These are phyloP conservation scores for Sinonovacula constricta DNA, from an alignment of 1,140 invertebrate genomes.

Conservation along the genomic window DNA sequence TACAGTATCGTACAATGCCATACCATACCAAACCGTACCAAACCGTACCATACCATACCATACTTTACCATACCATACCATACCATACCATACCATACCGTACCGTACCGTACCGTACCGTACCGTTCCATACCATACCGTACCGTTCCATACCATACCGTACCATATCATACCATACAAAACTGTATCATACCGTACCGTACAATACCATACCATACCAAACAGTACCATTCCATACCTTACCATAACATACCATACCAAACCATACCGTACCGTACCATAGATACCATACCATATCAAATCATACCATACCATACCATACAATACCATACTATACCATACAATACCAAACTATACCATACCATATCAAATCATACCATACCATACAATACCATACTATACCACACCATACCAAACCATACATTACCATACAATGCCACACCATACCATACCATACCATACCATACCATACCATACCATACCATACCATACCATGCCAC, in stretches of 20 bases:
- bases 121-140: slow-evolving; percentile 63
- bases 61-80: slow-evolving; percentile 56
- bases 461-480: slow-evolving; percentile 58
- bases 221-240: too few species aligned
- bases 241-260: too few species aligned
- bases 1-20: too few species aligned
- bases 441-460: slow-evolving; percentile 39
- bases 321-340: too few species aligned
- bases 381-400: too few species aligned
- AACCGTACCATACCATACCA: slow-evolving; percentile 56
- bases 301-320: slow-evolving; percentile 50
- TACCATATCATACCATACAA: slow-evolving; percentile 64
- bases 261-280: slow-evolving; percentile 52
- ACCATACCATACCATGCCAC: slow-evolving; percentile 58
- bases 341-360: slow-evolving; percentile 49
- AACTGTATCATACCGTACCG: too few species aligned
- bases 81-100: slow-evolving; percentile 57
- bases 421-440: slow-evolving; percentile 46
- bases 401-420: too few species aligned
- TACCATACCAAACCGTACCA: slow-evolving; percentile 53
- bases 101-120: slow-evolving; percentile 53
- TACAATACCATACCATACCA: too few species aligned
- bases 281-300: slow-evolving; percentile 47
- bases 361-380: slow-evolving; percentile 41
- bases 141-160: slow-evolving; percentile 59